Evolutionary conservation across 1,140 invertebrate species (phyloP), one percentile per base, ranked within the genome.

Genomic region (Orchesella cincta): DNA sequence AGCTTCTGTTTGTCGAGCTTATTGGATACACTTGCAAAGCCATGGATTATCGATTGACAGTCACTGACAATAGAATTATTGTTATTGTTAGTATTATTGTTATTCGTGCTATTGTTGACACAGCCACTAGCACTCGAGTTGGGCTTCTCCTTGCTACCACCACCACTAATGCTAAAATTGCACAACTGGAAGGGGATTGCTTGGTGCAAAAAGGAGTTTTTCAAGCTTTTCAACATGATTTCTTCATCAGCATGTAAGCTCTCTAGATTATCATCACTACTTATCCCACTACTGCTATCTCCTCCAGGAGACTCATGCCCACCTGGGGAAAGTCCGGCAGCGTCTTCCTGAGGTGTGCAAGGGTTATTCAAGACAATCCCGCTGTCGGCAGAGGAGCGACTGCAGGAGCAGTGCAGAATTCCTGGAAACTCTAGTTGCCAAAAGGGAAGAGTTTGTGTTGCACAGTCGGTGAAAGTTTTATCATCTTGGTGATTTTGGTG

Each of bases 161-260:
- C 29, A 29, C 31, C n/a, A n/a, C 31, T 33, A 31, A 29, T 67
- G 33, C 31, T 67, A 31, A 67, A 67, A 67, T 67, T 67, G 31
- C 62, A 67, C 62, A 67, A 33, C 12, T 33, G 62, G 62, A 67
- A 67, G 12, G 62, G 62, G 12, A 67, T 67, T 26, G 62, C 62
- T 67, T 67, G 62, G 62, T 67, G 62, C 26, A 67, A 29, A 67
- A 67, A 67, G 2, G 62, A 67, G 23, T 67, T 67, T 33, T 67
- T 67, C 62, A 67, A 67, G 31, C 62, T 67, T 67, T 67, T 67
- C 62, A 67, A 33, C 62, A 67, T 67, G 23, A 33, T 33, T 67
- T 67, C 62, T 33, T 67, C 62, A 33, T 67, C 62, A 12, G 62
- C 23, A 12, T 67, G 62, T n/a, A 67, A 67, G 62, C 62, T 67